Evolutionary conservation across 2,797 vertebrate genomes (phyloP).

Genomic region (Poecilia velifera): DNA sequence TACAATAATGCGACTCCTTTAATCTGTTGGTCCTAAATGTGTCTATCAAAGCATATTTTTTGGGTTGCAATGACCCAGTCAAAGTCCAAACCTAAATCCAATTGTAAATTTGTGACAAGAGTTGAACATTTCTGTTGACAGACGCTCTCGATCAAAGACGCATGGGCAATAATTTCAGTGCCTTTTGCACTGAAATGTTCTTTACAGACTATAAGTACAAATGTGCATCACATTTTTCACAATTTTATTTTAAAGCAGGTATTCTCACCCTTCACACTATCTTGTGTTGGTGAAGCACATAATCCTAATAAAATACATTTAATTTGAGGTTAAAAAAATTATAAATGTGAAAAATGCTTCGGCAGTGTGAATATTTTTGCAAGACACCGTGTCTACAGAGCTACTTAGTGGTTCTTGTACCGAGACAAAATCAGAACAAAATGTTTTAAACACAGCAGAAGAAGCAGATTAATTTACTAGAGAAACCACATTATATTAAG

Average conservation of each 20-base stretch:
- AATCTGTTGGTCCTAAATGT: not conserved
- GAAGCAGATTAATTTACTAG: constrained; percentile 20
- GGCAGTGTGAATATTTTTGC: not conserved
- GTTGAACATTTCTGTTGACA: not conserved
- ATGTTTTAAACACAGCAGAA: constrained; percentile 25
- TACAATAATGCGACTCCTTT: not conserved
- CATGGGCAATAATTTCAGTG: not conserved
- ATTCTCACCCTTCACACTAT: not conserved
- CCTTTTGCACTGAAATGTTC: not conserved
- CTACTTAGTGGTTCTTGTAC: constrained; percentile 37
- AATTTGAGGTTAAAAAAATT: not conserved
- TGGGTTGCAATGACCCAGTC: not conserved
- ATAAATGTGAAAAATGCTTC: not conserved
- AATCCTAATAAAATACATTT: not conserved
- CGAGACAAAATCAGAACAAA: constrained; percentile 41
- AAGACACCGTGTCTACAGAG: constrained; percentile 6
- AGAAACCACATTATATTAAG: constrained; percentile 45
- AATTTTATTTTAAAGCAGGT: not conserved
- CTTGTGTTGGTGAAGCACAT: not conserved
- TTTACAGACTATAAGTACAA: not conserved
- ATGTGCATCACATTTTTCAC: not conserved
- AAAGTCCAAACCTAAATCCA: not conserved
- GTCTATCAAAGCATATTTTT: not conserved
- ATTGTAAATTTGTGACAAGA: not conserved
- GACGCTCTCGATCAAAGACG: not conserved